A percentile compares a stretch with the other conserved stretches of the same genome.
These are phyloP conservation scores for Temnothorax unifasciatus DNA, from an alignment of 2,888 invertebrate species.

Conservation along the genomic window DNA sequence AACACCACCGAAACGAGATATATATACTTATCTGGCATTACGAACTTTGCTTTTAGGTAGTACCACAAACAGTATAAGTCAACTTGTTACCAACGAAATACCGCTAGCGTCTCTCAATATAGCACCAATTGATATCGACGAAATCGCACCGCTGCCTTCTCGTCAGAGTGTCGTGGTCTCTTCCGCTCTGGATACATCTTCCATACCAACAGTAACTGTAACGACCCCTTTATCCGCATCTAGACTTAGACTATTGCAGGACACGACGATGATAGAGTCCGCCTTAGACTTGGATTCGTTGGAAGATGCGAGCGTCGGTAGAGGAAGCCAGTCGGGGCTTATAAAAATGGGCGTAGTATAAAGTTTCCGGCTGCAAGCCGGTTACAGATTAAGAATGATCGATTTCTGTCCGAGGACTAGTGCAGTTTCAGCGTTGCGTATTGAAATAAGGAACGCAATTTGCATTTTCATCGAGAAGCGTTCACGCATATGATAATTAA, in stretches of 20 bases:
- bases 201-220: slow-evolving; percentile 81
- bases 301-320: slow-evolving; percentile 91
- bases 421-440: slow-evolving; percentile 53
- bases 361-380: slow-evolving; percentile 61
- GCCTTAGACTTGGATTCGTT: slow-evolving; percentile 95
- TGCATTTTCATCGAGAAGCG: neutral
- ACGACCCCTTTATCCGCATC: slow-evolving; percentile 88
- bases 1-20: neutral
- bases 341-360: slow-evolving; percentile 88
- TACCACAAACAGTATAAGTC: slow-evolving; percentile 90
- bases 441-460: slow-evolving; percentile 17
- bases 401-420: slow-evolving; percentile 52
- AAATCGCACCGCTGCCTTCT: slow-evolving; percentile 84
- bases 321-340: slow-evolving; percentile 90
- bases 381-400: slow-evolving; percentile 59
- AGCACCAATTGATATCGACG: slow-evolving; percentile 85
- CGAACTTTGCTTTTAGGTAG: slow-evolving; percentile 87
- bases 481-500: slow-evolving; percentile 17
- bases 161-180: slow-evolving; percentile 83
- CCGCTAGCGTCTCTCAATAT: slow-evolving; percentile 88
- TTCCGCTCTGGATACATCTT: slow-evolving; percentile 77
- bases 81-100: slow-evolving; percentile 89
- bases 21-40: neutral
- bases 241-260: slow-evolving; percentile 92
- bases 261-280: slow-evolving; percentile 96